Base-by-base conservation (phyloP, 1,140 invertebrate genomes). In the Linepithema humile region DNA sequence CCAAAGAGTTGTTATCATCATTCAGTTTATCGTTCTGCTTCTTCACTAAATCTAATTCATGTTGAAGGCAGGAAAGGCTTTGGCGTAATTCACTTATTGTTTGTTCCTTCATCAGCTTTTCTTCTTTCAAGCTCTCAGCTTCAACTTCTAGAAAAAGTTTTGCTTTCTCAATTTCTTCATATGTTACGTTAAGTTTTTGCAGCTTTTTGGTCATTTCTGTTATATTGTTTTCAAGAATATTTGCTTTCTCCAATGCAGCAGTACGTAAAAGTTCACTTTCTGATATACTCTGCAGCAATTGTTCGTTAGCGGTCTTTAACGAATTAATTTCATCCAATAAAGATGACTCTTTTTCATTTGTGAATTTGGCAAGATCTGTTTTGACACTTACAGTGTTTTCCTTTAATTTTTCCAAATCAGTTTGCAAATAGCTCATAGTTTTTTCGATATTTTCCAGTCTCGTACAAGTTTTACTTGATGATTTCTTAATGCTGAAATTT, bases 221-320 rank as follows among this genome's bases (percentile, higher is more conserved):
- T 35, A 90, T 64, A 29, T 91, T 85, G 40, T 82, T 87, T 50
- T 90, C 86, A 5, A 93, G 75, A 35, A 90, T 88, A 60, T 82
- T 85, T 3, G 45, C 77, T 59, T 82, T 88, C 15, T 83, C 84
- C 23, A 62, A 62, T 23, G 32, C 53, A 10, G 17, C 72, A 6
- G 32, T 38, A 9, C 17, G 20, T 10, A 17, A 43, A 7, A 50
- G 10, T 20, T 88, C 77, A 15, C 20, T 85, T 1, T 85, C 43
- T 1, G 55, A 77, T 9, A 88, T 17, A 5, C 70, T 65, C 23
- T 88, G 73, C 40, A 60, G 29, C 17, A 89, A 20, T 6, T 82
- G 10, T n/a, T 85, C 64, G 7, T 89, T 89, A 12, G 17, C 7
- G 3, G 0, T 45, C 50, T 43, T 84, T 12, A 89, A 40, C 0